Evolutionary conservation across 2,113 vertebrate genomes (phyloP).

Genomic region (Ciconia boyciana): DNA sequence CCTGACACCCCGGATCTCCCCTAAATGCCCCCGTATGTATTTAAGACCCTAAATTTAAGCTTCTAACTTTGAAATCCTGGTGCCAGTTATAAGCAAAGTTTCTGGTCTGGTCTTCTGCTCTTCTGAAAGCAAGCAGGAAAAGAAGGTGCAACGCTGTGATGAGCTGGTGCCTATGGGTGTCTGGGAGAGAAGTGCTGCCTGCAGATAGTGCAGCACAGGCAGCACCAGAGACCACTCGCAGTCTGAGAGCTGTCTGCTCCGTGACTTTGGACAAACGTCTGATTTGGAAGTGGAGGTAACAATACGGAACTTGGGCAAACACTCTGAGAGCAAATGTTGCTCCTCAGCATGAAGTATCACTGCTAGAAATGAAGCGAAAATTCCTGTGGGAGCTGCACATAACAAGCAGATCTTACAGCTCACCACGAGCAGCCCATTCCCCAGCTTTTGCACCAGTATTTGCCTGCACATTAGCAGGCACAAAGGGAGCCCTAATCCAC

Average conservation of each 20-base stretch:
- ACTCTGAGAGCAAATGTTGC: background rate
- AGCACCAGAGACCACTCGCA: background rate
- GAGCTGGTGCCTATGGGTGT: background rate
- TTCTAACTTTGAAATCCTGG: background rate
- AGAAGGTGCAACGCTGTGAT: background rate
- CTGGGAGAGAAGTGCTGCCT: background rate
- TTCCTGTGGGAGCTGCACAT: fast-evolving
- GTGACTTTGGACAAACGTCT: background rate
- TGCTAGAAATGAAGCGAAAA: fast-evolving
- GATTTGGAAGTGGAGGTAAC: background rate
- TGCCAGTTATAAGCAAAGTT: background rate
- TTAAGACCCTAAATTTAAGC: background rate
- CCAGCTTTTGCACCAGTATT: background rate
- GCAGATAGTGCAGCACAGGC: background rate
- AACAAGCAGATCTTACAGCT: background rate
- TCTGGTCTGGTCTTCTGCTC: background rate
- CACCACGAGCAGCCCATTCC: fast-evolving
- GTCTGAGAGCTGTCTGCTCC: background rate
- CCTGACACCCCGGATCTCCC: background rate
- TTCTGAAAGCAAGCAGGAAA: background rate
- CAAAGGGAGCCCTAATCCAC: background rate
- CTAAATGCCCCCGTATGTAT: fast-evolving
- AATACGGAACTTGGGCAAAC: background rate
- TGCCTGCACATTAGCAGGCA: background rate
- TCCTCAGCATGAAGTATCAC: background rate